phyloP scores from a whole-genome alignment of 2,113 vertebrate genomes.

The Osmerus mordax region DNA sequence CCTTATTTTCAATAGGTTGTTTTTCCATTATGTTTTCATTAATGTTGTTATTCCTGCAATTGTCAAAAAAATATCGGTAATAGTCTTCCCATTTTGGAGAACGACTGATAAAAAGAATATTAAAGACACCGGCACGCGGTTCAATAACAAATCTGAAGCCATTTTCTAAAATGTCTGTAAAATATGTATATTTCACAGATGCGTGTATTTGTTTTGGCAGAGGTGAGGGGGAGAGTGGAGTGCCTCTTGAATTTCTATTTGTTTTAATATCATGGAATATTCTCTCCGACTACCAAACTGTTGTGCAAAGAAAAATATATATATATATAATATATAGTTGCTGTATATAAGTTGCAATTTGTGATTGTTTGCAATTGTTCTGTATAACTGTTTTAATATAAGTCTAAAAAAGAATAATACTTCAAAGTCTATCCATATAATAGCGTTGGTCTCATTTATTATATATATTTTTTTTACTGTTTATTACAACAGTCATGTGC shows the following conservation, averaged over 20 bases:
- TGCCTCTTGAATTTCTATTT: constrained; percentile 69
- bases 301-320: constrained; percentile 66
- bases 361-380: constrained; percentile 91
- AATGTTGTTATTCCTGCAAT: constrained; percentile 53
- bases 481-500: constrained; percentile 12
- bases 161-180: constrained; percentile 76
- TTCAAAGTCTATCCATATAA: constrained; percentile 36
- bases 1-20: constrained; percentile 37
- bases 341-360: constrained; percentile 91
- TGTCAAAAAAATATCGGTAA: constrained; percentile 39
- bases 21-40: constrained; percentile 59
- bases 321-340: constrained; percentile 67
- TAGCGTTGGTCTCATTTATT: constrained; percentile 50
- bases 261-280: constrained; percentile 70
- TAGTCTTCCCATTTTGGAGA: constrained; percentile 52
- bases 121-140: constrained; percentile 59
- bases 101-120: constrained; percentile 46
- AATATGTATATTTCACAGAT: constrained; percentile 73
- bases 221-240: constrained; percentile 56
- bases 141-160: constrained; percentile 67
- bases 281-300: constrained; percentile 71
- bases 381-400: constrained; percentile 95
- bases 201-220: constrained; percentile 66
- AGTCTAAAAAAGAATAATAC: constrained; percentile 77
- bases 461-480: constrained; percentile 9